Percentiles rank a stretch among this genome's conserved stretches.
These are phyloP conservation scores for Leptinotarsa juncta DNA, from an alignment of 2,888 invertebrate genomes.

Conservation along the genomic window DNA sequence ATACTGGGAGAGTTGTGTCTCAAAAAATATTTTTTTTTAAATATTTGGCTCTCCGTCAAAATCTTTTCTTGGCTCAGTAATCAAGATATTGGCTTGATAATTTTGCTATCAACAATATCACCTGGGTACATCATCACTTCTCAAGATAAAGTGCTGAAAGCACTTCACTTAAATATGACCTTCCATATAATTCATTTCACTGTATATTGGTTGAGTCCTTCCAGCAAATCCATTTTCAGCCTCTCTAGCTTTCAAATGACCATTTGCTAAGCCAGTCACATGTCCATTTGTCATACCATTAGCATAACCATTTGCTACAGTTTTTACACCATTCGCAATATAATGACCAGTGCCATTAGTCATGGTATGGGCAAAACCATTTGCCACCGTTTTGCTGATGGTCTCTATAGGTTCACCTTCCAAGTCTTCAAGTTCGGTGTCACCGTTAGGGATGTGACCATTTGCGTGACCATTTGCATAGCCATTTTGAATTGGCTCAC, in stretches of 20 bases:
- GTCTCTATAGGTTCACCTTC: slow-evolving; percentile 61
- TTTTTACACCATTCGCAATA: slow-evolving; percentile 56
- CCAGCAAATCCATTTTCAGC: slow-evolving; percentile 47
- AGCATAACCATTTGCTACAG: slow-evolving; percentile 47
- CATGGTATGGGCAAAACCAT: slow-evolving; percentile 52
- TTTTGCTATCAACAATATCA: too few species aligned
- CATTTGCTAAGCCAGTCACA: slow-evolving; percentile 41
- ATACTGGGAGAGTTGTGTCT: too few species aligned
- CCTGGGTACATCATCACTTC: too few species aligned
- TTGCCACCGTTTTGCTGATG: slow-evolving; percentile 59
- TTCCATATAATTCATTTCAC: slow-evolving; percentile 60
- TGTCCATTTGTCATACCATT: slow-evolving; percentile 45
- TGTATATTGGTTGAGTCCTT: slow-evolving; percentile 49
- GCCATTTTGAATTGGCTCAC: slow-evolving; percentile 15
- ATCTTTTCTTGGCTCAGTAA: too few species aligned
- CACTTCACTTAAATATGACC: slow-evolving; percentile 57
- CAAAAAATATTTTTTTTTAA: too few species aligned
- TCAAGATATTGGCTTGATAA: too few species aligned
- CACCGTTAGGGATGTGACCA: slow-evolving; percentile 52
- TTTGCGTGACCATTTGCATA: slow-evolving; percentile 47
- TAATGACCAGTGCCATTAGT: slow-evolving; percentile 66
- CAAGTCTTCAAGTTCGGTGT: slow-evolving; percentile 57
- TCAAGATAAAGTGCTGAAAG: background rate
- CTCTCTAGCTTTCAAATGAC: slow-evolving; percentile 1
- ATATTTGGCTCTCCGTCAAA: too few species aligned